These are phyloP conservation scores for Odontesthes bonariensis DNA, from an alignment of 2,113 vertebrate species.

Conservation along the genomic window DNA sequence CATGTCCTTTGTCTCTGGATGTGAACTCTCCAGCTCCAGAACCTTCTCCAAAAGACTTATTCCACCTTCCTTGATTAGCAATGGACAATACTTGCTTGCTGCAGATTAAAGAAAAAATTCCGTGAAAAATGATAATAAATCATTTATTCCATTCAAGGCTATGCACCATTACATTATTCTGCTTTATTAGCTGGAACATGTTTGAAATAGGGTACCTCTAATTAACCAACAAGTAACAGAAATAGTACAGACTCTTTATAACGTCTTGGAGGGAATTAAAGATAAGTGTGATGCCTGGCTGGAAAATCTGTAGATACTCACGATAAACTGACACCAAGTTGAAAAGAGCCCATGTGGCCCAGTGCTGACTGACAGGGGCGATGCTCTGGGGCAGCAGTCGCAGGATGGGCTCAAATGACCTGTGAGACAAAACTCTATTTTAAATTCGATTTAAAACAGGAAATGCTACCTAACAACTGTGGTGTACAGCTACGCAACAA, in stretches of 20 bases:
- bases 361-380: conserved; percentile 96
- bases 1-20: conserved; percentile 96
- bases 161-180: background rate
- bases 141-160: background rate
- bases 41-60: conserved; percentile 89
- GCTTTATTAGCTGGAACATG: background rate
- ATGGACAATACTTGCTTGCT: conserved; percentile 97
- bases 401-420: conserved; percentile 98
- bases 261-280: no score
- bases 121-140: background rate
- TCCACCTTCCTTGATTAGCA: conserved; percentile 96
- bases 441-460: conserved; percentile 2
- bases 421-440: conserved; percentile 58
- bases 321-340: conserved; percentile 98
- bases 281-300: background rate
- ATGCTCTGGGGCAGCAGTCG: conserved; percentile 96
- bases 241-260: no score
- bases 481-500: no score
- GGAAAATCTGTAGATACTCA: conserved; percentile 81
- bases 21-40: conserved; percentile 89
- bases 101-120: conserved; percentile 17
- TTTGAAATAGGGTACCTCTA: background rate
- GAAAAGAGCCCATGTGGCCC: conserved; percentile 98
- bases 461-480: background rate
- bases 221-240: no score